Evolutionary conservation across 2,113 vertebrate species (phyloP), one percentile per base, ranked within the genome.

Genomic region (Ovis aries): DNA sequence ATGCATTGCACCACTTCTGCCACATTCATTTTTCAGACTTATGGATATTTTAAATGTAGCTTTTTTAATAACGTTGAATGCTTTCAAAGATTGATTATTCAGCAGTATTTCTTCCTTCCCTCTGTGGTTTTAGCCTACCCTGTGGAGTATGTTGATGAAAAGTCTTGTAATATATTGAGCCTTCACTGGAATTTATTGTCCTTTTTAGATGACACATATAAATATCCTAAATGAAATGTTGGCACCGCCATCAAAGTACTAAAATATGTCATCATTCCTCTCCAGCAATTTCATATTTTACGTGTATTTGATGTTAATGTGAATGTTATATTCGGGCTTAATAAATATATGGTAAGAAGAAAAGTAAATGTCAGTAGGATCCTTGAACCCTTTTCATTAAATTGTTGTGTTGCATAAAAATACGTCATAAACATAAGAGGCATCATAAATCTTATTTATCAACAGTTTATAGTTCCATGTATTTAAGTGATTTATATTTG

Each of bases 181-280:
- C 98, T 98, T 99, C 98, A 98, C 52, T 84, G 93, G 98, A 99
- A 99, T 99, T 98, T 99, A 99, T 99, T 98, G 96, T 98, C 95
- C 98, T 97, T 99, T 98, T 99, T 97, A 98, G 98, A 96, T 86
- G 98, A 98, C 97, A 98, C 94, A 97, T 98, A 98, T 98, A 99
- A 99, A 98, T 99, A 99, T 98, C 97, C 97, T 99, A 99, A 98
- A 98, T 99, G 98, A 98, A 99, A 98, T 81, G 98, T 98, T 98
- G 98, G 97, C 98, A 97, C 97, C 95, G 95, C 98, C 97, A 98
- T 98, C 98, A 98, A 98, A 99, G 98, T 92, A 96, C 85, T 98
- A 98, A 99, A 99, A 98, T 98, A 98, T 98, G 97, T 97, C 97
- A 98, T 99, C 98, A 98, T 97, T 98, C 98, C 97, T 98, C 97